Evolutionary conservation across 2,888 invertebrate genomes (phyloP).

Genomic region (Stenolophus ochropezus): DNA sequence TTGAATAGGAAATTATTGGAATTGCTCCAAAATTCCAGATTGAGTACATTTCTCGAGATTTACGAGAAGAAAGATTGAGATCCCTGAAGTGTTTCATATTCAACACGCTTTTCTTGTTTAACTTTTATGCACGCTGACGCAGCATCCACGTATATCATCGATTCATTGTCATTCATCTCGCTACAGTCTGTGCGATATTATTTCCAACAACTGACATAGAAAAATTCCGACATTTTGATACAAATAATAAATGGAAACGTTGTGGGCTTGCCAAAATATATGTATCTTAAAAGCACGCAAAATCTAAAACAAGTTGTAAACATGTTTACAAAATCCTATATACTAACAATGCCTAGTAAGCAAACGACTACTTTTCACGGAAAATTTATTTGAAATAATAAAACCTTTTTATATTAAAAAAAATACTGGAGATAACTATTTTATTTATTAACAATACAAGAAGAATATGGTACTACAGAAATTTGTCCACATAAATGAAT

Average conservation of each 20-base stretch:
- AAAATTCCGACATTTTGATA: background rate
- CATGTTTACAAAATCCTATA: background rate
- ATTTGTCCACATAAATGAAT: too few species aligned
- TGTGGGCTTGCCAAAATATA: background rate
- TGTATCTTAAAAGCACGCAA: background rate
- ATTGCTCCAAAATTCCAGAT: constrained; percentile 24
- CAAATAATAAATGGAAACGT: background rate
- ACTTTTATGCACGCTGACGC: constrained; percentile 31
- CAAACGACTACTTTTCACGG: too few species aligned
- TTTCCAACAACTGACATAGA: constrained; percentile 14
- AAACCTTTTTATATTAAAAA: too few species aligned
- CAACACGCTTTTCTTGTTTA: constrained; percentile 41
- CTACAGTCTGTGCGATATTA: background rate
- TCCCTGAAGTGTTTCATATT: constrained; percentile 32
- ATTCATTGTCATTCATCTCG: constrained; percentile 37
- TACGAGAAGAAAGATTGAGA: background rate
- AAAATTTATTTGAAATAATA: too few species aligned
- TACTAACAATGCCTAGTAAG: too few species aligned
- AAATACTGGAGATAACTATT: too few species aligned
- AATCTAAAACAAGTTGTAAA: background rate
- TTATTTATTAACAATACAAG: too few species aligned
- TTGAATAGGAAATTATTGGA: background rate
- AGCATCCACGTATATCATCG: constrained; percentile 23
- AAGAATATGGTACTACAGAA: too few species aligned
- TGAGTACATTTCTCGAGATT: constrained; percentile 20